A percentile compares a stretch with the other conserved stretches of the same genome.
Evolutionary conservation across 1,140 invertebrate genomes (phyloP).

Genomic region (Amphibalanus amphitrite): DNA sequence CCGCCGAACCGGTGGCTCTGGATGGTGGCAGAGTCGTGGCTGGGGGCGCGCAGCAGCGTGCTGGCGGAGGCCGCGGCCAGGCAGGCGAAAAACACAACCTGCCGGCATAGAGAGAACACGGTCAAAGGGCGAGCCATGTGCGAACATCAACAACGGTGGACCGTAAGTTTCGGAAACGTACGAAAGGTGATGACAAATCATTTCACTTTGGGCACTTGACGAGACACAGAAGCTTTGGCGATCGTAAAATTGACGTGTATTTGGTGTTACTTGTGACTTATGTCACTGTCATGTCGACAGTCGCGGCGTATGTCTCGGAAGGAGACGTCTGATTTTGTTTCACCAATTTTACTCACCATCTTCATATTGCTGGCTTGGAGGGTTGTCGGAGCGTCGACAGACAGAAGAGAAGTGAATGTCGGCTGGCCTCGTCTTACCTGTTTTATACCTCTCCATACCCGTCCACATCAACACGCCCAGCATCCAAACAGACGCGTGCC

Average conservation of each 20-base stretch:
- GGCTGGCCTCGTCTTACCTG: background rate
- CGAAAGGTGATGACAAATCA: no score
- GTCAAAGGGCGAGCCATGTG: background rate
- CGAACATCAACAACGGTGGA: background rate
- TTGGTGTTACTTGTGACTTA: background rate
- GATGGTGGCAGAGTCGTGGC: slow-evolving; percentile 34
- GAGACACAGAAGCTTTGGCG: no score
- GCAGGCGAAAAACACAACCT: background rate
- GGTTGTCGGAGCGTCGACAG: background rate
- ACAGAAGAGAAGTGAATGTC: background rate
- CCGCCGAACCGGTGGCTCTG: slow-evolving; percentile 33
- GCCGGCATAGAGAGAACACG: background rate
- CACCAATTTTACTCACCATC: background rate
- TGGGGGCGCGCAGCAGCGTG: slow-evolving; percentile 25
- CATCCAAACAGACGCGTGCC: background rate
- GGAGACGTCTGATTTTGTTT: background rate
- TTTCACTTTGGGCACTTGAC: no score
- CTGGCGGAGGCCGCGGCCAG: background rate
- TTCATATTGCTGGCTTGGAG: background rate
- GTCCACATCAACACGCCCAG: no score
- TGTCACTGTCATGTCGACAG: background rate
- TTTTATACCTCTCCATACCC: background rate
- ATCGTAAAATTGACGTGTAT: background rate
- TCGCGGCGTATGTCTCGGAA: no score
- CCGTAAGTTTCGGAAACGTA: no score